These are phyloP conservation scores for Tillus elongatus DNA, from an alignment of 2,888 invertebrate genomes.

Conservation along the genomic window DNA sequence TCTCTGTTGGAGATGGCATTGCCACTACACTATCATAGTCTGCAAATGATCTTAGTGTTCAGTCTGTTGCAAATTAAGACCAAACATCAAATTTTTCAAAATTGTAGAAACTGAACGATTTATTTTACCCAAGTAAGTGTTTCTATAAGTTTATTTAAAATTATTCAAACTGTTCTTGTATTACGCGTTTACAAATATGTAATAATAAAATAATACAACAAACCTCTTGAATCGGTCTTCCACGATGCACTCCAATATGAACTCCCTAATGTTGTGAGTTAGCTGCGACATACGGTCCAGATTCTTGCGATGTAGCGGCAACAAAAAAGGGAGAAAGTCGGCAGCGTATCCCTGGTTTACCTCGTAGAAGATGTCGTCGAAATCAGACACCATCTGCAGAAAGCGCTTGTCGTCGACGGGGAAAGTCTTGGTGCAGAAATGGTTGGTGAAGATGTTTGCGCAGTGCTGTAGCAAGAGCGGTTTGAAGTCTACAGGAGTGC, in stretches of 20 bases:
- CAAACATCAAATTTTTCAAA: too few species aligned
- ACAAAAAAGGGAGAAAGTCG: constrained; percentile 76
- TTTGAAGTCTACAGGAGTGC: constrained; percentile 52
- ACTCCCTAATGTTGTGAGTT: constrained; percentile 61
- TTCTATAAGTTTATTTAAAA: too few species aligned
- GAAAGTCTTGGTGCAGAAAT: constrained; percentile 78
- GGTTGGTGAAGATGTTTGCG: constrained; percentile 77
- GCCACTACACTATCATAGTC: too few species aligned
- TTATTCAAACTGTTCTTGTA: too few species aligned
- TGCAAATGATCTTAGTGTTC: too few species aligned
- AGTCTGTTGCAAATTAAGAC: too few species aligned
- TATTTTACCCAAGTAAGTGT: too few species aligned
- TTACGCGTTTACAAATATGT: too few species aligned
- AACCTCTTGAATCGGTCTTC: constrained; percentile 44
- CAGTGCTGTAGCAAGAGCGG: constrained; percentile 62
- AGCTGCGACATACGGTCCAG: constrained; percentile 59
- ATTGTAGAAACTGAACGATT: too few species aligned
- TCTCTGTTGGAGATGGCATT: too few species aligned
- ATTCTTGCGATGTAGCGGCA: constrained; percentile 61
- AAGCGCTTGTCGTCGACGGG: constrained; percentile 61
- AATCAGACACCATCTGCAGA: constrained; percentile 54
- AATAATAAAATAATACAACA: too few species aligned
- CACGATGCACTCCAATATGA: constrained; percentile 64
- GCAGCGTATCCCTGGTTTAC: constrained; percentile 83
- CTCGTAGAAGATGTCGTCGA: constrained; percentile 86